phyloP scores from a whole-genome alignment of 1,140 invertebrate genomes.

The Drosophila funebris region DNA sequence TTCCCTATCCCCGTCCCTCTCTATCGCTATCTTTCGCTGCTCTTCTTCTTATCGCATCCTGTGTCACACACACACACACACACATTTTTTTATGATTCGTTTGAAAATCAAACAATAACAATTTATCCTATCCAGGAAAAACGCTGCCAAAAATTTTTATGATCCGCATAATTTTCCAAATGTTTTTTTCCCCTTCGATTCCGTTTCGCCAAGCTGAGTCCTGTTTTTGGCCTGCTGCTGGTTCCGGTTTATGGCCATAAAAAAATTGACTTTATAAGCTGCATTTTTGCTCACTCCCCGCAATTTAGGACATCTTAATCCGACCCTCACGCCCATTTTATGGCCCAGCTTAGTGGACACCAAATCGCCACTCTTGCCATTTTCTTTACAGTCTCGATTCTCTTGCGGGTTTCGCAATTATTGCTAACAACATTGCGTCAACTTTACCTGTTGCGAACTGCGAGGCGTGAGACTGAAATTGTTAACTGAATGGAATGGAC shows the following conservation, averaged over 20 bases:
- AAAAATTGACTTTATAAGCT: conserved; percentile 79
- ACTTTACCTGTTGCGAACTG: conserved; percentile 40
- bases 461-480: neutral
- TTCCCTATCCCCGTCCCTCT: neutral
- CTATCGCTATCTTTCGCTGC: neutral
- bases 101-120: conserved; percentile 49
- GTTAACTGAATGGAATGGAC: neutral
- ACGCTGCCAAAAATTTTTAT: conserved; percentile 63
- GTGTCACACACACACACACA: conserved; percentile 29
- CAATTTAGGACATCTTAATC: conserved; percentile 15
- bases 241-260: conserved; percentile 72
- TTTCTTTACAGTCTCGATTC: conserved; percentile 15
- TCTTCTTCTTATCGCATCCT: conserved; percentile 16
- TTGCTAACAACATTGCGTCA: neutral
- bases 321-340: conserved; percentile 53
- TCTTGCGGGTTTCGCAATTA: conserved; percentile 54
- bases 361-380: conserved; percentile 12
- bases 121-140: conserved; percentile 39
- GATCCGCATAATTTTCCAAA: conserved; percentile 72
- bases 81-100: conserved; percentile 70
- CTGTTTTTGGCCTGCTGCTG: conserved; percentile 20
- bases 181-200: conserved; percentile 55
- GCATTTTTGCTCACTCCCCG: conserved; percentile 33
- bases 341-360: conserved; percentile 9
- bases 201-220: neutral